These are phyloP conservation scores for Pangasianodon gigas DNA, from an alignment of 2,113 vertebrate genomes.

Conservation along the genomic window DNA sequence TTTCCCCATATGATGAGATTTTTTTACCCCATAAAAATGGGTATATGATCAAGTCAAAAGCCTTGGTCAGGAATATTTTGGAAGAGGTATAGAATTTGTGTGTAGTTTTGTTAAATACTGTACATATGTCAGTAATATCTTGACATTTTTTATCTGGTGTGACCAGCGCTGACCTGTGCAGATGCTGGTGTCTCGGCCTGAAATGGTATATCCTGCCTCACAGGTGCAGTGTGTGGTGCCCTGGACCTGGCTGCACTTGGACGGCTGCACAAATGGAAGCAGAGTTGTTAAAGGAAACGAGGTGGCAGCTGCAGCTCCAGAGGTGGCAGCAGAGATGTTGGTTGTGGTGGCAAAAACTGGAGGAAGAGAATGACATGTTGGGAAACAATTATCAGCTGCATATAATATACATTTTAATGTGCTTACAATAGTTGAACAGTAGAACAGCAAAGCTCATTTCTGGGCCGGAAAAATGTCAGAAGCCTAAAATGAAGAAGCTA, in stretches of 20 bases:
- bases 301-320: constrained; percentile 60
- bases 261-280: constrained; percentile 73
- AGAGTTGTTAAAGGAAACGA: constrained; percentile 66
- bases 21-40: too few relatives aligned
- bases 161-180: constrained; percentile 76
- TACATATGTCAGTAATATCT: not conserved
- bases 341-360: constrained; percentile 72
- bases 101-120: not conserved
- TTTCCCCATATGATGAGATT: not conserved
- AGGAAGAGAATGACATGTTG: constrained; percentile 8
- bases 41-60: not conserved
- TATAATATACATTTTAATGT: not conserved
- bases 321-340: constrained; percentile 65
- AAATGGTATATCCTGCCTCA: constrained; percentile 80
- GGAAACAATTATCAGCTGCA: not conserved
- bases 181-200: constrained; percentile 66
- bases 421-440: too few relatives aligned
- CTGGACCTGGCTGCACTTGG: constrained; percentile 73
- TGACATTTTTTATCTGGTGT: not conserved
- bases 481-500: not conserved
- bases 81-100: not conserved
- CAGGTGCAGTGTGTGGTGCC: constrained; percentile 82
- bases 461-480: not conserved
- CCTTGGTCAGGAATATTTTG: not conserved
- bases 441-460: not conserved